Percentiles rank a stretch among this genome's conserved stretches.
Evolutionary conservation across 2,113 vertebrate genomes (phyloP).

Genomic region (Plotosus lineatus): DNA sequence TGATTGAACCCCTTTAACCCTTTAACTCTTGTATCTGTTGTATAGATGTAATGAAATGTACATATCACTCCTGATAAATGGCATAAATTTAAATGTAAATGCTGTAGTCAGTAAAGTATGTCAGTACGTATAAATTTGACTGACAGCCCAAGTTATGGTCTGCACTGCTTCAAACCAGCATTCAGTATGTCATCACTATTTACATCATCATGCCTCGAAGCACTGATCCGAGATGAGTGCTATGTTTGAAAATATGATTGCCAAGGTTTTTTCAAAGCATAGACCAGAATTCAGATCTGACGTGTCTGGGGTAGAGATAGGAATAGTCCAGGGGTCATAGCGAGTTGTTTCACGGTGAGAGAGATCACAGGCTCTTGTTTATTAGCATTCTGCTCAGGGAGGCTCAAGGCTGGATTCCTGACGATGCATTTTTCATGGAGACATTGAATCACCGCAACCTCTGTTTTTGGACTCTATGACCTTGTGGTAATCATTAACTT

Average conservation of each 20-base stretch:
- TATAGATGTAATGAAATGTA: too few relatives aligned
- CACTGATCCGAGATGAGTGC: slow-evolving; percentile 4
- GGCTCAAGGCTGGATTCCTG: slow-evolving; percentile 13
- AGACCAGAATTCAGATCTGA: not conserved
- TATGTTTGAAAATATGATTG: not conserved
- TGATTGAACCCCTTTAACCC: too few relatives aligned
- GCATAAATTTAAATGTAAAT: too few relatives aligned
- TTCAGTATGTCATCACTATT: not conserved
- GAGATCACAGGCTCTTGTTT: slow-evolving; percentile 15
- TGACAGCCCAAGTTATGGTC: not conserved
- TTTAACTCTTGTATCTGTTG: too few relatives aligned
- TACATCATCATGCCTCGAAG: not conserved
- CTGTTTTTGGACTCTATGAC: slow-evolving; percentile 7
- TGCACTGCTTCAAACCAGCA: too few relatives aligned
- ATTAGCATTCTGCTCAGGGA: slow-evolving; percentile 46
- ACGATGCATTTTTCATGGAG: slow-evolving; percentile 39
- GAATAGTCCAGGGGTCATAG: slow-evolving; percentile 35
- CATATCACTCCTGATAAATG: too few relatives aligned
- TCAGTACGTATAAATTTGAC: not conserved
- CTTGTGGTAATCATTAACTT: slow-evolving; percentile 41
- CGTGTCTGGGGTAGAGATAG: not conserved
- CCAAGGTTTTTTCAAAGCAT: not conserved
- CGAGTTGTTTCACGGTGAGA: slow-evolving; percentile 11
- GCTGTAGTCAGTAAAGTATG: too few relatives aligned
- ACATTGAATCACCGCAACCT: slow-evolving; percentile 12